Base-by-base conservation (phyloP, 1,140 invertebrate species). In the Drosophila bocki region DNA sequence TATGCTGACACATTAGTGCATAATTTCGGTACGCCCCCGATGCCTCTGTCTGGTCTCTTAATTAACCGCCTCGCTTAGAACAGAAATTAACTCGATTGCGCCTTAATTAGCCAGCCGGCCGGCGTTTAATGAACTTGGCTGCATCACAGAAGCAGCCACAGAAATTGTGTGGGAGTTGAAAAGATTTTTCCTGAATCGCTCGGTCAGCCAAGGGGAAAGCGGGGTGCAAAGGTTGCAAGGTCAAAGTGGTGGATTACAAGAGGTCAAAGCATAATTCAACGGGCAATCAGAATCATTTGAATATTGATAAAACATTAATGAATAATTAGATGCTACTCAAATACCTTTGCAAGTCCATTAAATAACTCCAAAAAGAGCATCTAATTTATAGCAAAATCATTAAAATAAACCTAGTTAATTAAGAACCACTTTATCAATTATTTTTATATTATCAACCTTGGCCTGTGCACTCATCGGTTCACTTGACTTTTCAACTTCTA, bases 21-120 rank as follows among this genome's bases (percentile, higher is more conserved):
- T 88, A 79, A 88, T 90, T 90, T 81, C 48, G 45, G 45, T 42
- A 59, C 60, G 62, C 51, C 81, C 62, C 35, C 75, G 41, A 48
- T 50, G 42, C 59, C 63, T 57, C 75, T 58, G 86, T 85, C 86
- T 90, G 86, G 74, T 63, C 58, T 85, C 67, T 80, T 85, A 90
- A 90, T 90, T 90, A 90, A 85, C 70, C 81, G 86, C 82, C 77
- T 85, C 82, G 78, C 71, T 85, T 85, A 91, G 85, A 75, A 57
- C 45, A 82, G 86, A 85, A 90, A 90, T 90, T 90, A 90, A 90
- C 86, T 90, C 85, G 86, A 90, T 90, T 85, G 81, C 72, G 75
- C 82, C 78, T 85, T 90, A 88, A 88, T 88, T 88, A 88, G 81
- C 71, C 62, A 88, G 81, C 71, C 62, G 70, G 75, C 54, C 62